A percentile compares a stretch with the other conserved stretches of the same genome.
Evolutionary conservation across 2,113 vertebrate genomes (phyloP).

Genomic region (Alectura lathami): DNA sequence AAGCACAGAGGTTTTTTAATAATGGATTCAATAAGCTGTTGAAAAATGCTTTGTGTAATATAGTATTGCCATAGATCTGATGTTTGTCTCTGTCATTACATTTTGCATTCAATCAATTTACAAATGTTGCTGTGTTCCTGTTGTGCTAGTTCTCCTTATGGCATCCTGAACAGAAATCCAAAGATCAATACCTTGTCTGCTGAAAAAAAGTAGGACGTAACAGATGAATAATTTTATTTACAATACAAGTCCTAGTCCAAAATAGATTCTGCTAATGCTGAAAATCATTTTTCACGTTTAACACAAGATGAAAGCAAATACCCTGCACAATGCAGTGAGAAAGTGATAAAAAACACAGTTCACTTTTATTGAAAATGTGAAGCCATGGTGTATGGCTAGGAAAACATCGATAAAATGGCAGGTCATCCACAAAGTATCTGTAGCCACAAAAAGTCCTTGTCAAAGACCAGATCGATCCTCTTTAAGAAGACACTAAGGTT

Average conservation of each 20-base stretch:
- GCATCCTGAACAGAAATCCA: conserved; percentile 71
- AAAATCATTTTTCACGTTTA: conserved; percentile 75
- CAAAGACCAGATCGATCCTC: neutral
- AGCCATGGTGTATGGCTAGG: neutral
- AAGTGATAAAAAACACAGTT: neutral
- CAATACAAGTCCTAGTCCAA: conserved; percentile 71
- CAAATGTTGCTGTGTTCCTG: conserved; percentile 59
- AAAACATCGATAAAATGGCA: neutral
- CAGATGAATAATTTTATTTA: conserved; percentile 83
- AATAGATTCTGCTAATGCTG: conserved; percentile 71
- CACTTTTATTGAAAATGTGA: conserved; percentile 29
- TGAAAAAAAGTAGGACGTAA: conserved; percentile 74
- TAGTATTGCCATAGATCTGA: conserved; percentile 63
- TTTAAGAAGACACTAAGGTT: neutral
- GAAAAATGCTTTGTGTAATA: conserved; percentile 75
- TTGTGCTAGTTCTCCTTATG: conserved; percentile 34
- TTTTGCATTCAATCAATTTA: conserved; percentile 67
- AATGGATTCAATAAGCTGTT: conserved; percentile 72
- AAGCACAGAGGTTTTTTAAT: conserved; percentile 58
- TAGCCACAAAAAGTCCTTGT: neutral
- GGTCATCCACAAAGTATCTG: neutral
- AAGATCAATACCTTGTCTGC: conserved; percentile 79
- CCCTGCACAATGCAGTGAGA: neutral
- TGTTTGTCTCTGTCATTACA: conserved; percentile 74
- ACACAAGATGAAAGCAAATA: conserved; percentile 57